Percentiles rank a stretch among this genome's conserved stretches.
Conservation (phyloP, 2,113 vertebrate genomes). For the Sialia sialis region DNA sequence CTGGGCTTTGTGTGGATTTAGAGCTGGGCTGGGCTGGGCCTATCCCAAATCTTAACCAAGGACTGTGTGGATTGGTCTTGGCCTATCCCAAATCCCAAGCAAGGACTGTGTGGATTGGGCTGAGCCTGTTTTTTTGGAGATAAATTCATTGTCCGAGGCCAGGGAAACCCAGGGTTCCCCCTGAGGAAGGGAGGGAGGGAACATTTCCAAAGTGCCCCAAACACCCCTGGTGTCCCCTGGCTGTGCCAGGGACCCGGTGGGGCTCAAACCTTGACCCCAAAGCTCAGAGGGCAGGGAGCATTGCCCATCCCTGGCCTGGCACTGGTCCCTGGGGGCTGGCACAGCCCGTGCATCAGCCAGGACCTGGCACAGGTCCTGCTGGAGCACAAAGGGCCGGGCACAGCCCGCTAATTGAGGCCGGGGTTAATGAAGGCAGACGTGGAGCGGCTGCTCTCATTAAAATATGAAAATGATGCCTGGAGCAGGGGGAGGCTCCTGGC, state of each 20-base stretch:
- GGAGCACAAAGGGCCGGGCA: neutral
- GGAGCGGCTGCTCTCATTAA: neutral
- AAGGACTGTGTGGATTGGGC: accelerated
- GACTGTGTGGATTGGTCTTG: accelerated
- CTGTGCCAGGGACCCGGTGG: too few species aligned
- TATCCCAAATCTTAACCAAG: accelerated
- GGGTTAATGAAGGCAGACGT: conserved; percentile 17
- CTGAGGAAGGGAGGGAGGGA: neutral
- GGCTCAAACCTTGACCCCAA: too few species aligned
- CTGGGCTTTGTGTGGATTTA: neutral
- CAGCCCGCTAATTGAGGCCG: neutral
- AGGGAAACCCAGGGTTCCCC: accelerated
- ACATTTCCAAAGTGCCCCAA: neutral
- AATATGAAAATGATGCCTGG: neutral
- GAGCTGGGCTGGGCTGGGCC: too few species aligned
- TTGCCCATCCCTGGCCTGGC: too few species aligned
- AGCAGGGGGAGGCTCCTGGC: neutral
- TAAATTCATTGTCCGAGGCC: too few species aligned
- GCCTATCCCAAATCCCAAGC: accelerated
- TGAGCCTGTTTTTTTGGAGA: neutral
- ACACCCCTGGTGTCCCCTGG: neutral
- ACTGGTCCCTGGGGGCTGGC: too few species aligned
- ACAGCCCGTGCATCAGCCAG: neutral
- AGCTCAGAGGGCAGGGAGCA: too few species aligned
- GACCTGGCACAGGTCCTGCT: accelerated